Conservation (phyloP, 2,797 vertebrate genomes). For the Sebastes minor region DNA sequence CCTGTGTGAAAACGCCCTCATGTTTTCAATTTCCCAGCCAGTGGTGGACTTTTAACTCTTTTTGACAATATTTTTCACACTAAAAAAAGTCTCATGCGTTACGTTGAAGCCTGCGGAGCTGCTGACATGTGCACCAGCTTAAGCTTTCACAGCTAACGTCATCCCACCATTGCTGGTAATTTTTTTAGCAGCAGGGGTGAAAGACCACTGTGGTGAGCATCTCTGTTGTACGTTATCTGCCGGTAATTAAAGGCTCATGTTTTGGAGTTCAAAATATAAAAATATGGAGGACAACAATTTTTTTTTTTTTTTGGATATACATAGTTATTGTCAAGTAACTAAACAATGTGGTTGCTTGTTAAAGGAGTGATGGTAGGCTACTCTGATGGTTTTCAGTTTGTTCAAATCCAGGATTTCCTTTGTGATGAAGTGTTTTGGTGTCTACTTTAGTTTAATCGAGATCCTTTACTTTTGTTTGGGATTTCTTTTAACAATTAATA, state of each 20-base stretch:
- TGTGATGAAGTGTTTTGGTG: neutral
- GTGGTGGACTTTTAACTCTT: conserved; percentile 68
- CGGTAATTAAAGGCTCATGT: conserved; percentile 21
- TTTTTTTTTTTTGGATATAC: neutral
- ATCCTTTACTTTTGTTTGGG: neutral
- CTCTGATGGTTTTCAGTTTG: neutral
- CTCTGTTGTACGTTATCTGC: neutral
- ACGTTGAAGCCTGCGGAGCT: conserved; percentile 45
- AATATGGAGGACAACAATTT: neutral
- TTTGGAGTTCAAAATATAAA: neutral
- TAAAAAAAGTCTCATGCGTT: conserved; percentile 26
- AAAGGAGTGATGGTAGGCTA: neutral
- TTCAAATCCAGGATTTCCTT: neutral
- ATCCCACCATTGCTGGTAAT: conserved; percentile 11
- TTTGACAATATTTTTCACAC: conserved; percentile 50
- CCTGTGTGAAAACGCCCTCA: conserved; percentile 60
- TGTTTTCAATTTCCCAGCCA: conserved; percentile 66
- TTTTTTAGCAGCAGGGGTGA: conserved; percentile 15
- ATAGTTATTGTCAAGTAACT: neutral
- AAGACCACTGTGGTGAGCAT: conserved; percentile 1
- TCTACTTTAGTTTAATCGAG: neutral
- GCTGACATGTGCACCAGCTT: conserved; percentile 56
- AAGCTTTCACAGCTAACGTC: conserved; percentile 26
- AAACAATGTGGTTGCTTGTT: neutral
- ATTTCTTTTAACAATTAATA: neutral